Percentiles rank a stretch among this genome's conserved stretches.
Conservation (phyloP, 2,888 invertebrate genomes). For the Elmis aenea region DNA sequence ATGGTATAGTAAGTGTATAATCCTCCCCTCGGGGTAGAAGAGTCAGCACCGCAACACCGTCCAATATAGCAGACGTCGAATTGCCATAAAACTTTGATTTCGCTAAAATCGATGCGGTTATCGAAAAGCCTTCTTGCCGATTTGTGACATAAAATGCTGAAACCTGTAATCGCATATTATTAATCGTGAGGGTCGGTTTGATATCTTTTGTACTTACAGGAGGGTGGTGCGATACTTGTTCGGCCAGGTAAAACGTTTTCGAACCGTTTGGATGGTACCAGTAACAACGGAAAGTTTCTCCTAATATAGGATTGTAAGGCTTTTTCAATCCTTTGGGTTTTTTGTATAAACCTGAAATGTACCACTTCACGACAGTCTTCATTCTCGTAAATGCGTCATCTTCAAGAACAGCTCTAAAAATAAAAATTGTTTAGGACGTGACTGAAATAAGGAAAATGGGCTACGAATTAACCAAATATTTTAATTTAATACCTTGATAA, state of each 20-base stretch:
- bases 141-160: constrained; percentile 92
- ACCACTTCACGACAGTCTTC: constrained; percentile 85
- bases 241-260: constrained; percentile 86
- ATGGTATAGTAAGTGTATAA: constrained; percentile 86
- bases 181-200: background rate
- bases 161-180: constrained; percentile 34
- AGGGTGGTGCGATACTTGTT: constrained; percentile 95
- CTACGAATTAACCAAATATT: constrained; percentile 1
- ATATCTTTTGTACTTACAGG: constrained; percentile 54
- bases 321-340: constrained; percentile 94
- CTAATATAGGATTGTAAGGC: constrained; percentile 92
- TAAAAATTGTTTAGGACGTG: background rate
- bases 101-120: constrained; percentile 85
- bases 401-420: constrained; percentile 69
- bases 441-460: background rate
- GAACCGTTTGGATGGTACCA: constrained; percentile 81
- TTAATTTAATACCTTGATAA: constrained; percentile 63
- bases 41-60: constrained; percentile 79
- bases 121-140: constrained; percentile 87
- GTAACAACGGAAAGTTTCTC: constrained; percentile 87
- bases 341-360: constrained; percentile 87
- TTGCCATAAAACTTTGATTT: constrained; percentile 96
- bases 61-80: constrained; percentile 88
- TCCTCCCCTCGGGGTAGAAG: constrained; percentile 83
- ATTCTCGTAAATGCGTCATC: constrained; percentile 89